Conservation (phyloP, 2,797 vertebrate genomes). For the Adelosebastes latens region DNA sequence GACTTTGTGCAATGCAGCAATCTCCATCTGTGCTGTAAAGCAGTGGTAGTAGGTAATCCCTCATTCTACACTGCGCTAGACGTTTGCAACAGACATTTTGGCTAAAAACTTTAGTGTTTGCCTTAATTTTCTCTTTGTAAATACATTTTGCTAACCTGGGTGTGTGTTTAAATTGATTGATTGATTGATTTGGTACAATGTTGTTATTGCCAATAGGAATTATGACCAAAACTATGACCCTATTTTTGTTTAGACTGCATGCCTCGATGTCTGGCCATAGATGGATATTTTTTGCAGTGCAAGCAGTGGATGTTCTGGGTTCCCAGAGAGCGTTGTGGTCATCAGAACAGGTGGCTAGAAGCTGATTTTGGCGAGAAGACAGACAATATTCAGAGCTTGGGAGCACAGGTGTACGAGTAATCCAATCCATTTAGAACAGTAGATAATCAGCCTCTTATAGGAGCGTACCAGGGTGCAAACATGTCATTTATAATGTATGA, state of each 20-base stretch:
- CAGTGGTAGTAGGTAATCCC: neutral
- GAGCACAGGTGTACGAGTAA: slow-evolving; percentile 63
- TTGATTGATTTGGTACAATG: neutral
- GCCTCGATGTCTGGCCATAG: neutral
- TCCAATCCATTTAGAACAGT: slow-evolving; percentile 48
- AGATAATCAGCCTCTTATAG: slow-evolving; percentile 65
- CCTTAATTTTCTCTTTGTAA: rapidly evolving
- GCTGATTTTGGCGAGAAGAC: slow-evolving; percentile 71
- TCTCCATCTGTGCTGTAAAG: neutral
- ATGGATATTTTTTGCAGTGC: slow-evolving; percentile 54
- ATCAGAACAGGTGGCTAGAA: slow-evolving; percentile 75
- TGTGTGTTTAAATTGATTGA: neutral
- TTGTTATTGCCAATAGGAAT: neutral
- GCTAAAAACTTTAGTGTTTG: no score
- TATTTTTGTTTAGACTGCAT: neutral
- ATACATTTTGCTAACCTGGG: rapidly evolving
- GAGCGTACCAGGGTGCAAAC: slow-evolving; percentile 49
- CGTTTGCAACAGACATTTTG: neutral
- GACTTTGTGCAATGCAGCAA: neutral
- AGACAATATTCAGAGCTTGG: slow-evolving; percentile 48
- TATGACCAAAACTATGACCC: neutral
- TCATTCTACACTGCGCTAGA: neutral
- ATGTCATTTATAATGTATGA: slow-evolving; percentile 55
- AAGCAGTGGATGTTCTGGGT: slow-evolving; percentile 20
- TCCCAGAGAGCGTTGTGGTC: slow-evolving; percentile 42